Percentiles rank a stretch among this genome's conserved stretches.
Evolutionary conservation across 2,113 vertebrate species (phyloP).

Genomic region (Corvus hawaiiensis): DNA sequence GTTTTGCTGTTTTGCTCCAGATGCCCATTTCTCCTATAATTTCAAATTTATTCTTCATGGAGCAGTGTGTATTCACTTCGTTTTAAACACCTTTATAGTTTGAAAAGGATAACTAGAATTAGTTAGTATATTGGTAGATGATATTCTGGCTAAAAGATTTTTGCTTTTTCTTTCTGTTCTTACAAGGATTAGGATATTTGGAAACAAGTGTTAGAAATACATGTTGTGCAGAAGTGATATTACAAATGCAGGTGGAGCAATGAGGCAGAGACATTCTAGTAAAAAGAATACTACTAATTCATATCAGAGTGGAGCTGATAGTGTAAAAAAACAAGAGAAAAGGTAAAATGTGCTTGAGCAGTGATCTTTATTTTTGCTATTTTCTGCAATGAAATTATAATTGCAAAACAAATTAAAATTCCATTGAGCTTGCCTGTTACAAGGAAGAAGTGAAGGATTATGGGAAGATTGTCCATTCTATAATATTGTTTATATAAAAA

Average conservation of each 20-base stretch:
- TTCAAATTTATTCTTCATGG: background rate
- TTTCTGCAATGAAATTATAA: background rate
- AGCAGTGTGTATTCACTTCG: background rate
- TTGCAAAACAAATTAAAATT: background rate
- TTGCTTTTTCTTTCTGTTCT: background rate
- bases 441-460: background rate
- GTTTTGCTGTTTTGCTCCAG: background rate
- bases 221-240: background rate
- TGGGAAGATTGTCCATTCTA: background rate
- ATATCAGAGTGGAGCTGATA: background rate
- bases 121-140: background rate
- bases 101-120: background rate
- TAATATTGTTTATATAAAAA: background rate
- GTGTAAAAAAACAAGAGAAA: too few relatives aligned
- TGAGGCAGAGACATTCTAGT: background rate
- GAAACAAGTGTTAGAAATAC: background rate
- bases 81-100: background rate
- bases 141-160: background rate
- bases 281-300: background rate
- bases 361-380: background rate
- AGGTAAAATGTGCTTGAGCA: background rate
- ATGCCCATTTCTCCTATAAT: background rate
- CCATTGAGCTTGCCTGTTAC: background rate
- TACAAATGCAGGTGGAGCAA: background rate
- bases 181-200: background rate